Evolutionary conservation across 2,888 invertebrate species (phyloP).

Genomic region (Chorisops tibialis): DNA sequence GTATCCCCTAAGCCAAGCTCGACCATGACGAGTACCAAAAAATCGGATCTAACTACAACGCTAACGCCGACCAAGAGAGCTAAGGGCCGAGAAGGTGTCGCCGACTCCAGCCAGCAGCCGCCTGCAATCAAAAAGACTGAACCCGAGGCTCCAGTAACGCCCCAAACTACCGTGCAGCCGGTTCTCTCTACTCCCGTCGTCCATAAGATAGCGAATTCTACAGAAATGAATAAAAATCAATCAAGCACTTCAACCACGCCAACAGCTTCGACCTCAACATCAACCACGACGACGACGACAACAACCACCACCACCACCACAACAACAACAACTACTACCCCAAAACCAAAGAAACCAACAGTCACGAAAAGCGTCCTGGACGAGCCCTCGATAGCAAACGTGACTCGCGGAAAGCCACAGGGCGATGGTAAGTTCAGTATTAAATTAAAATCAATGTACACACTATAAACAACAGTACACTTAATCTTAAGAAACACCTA

Average conservation of each 20-base stretch:
- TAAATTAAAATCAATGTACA: neutral
- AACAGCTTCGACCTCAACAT: slow-evolving; percentile 22
- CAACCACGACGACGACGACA: slow-evolving; percentile 38
- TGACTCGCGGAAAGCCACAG: neutral
- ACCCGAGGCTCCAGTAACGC: neutral
- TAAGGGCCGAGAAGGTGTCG: neutral
- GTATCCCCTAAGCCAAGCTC: neutral
- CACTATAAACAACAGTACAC: slow-evolving; percentile 20
- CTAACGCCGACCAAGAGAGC: neutral
- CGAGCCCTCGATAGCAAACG: slow-evolving; percentile 37
- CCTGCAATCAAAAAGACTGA: neutral
- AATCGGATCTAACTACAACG: neutral
- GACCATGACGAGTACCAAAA: neutral
- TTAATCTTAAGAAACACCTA: slow-evolving; percentile 30
- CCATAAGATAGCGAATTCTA: neutral
- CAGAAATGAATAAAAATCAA: neutral
- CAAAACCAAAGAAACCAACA: slow-evolving; percentile 55
- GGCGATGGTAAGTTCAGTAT: neutral
- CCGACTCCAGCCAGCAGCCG: neutral
- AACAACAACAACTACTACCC: slow-evolving; percentile 44
- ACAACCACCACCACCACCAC: slow-evolving; percentile 41
- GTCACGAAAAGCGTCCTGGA: slow-evolving; percentile 53
- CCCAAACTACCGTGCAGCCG: neutral
- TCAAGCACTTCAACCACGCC: neutral
- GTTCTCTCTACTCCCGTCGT: neutral